Conservation (phyloP, 2,797 vertebrate species). For the Chromis chromis region DNA sequence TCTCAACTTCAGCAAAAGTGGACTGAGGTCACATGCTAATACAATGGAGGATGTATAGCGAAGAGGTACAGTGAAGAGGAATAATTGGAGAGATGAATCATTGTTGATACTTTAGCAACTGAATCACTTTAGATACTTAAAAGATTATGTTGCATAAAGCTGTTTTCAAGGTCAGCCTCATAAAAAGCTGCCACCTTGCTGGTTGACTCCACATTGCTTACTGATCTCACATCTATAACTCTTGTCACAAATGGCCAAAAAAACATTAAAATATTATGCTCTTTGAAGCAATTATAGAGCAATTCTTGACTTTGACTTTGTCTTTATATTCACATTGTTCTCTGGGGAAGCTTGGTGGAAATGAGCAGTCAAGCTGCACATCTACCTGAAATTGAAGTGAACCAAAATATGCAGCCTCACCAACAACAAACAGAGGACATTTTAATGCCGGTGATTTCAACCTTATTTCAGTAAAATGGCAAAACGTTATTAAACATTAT, state of each 20-base stretch:
- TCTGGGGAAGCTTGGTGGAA: background rate
- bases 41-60: slow-evolving; percentile 45
- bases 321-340: background rate
- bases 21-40: slow-evolving; percentile 48
- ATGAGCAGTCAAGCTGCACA: background rate
- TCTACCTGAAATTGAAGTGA: background rate
- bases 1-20: slow-evolving; percentile 40
- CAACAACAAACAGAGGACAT: slow-evolving; percentile 20
- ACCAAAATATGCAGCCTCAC: background rate
- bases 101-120: slow-evolving; percentile 62
- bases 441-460: slow-evolving; percentile 39
- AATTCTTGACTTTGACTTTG: slow-evolving; percentile 12
- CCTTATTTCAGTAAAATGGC: slow-evolving; percentile 37
- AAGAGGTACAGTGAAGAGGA: slow-evolving; percentile 44
- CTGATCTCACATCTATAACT: slow-evolving; percentile 16
- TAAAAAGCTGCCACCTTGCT: slow-evolving; percentile 38
- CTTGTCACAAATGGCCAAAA: background rate
- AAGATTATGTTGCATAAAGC: slow-evolving; percentile 57
- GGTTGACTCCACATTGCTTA: slow-evolving; percentile 21
- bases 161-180: slow-evolving; percentile 45
- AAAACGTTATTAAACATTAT: slow-evolving; percentile 36
- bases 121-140: slow-evolving; percentile 62
- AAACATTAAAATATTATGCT: too few relatives aligned
- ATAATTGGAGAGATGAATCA: slow-evolving; percentile 65
- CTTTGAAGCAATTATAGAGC: slow-evolving; percentile 1